Conservation (phyloP, 2,888 invertebrate species). For the Dyspetes luteomarginatus region DNA sequence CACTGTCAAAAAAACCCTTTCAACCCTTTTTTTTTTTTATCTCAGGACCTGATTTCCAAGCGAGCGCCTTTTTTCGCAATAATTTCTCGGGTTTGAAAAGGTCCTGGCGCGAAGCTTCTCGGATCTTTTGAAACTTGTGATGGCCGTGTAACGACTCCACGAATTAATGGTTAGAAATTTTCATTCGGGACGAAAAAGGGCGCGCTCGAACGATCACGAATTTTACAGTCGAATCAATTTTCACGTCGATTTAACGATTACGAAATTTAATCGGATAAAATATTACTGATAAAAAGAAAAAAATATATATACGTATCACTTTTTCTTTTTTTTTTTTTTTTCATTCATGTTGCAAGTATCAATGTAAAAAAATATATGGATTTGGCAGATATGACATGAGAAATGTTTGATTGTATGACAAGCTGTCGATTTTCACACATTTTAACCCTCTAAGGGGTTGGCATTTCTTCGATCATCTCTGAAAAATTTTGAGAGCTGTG, state of each 20-base stretch:
- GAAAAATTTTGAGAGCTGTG: constrained; percentile 21
- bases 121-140: constrained; percentile 36
- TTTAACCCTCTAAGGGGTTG: constrained; percentile 18
- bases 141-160: constrained; percentile 43
- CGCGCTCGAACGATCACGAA: constrained; percentile 28
- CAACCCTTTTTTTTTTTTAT: constrained; percentile 56
- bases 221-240: constrained; percentile 58
- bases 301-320: neutral
- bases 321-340: neutral
- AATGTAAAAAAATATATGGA: constrained; percentile 10
- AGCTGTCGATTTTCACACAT: constrained; percentile 30
- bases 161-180: constrained; percentile 38
- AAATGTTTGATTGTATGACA: constrained; percentile 7
- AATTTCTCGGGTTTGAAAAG: constrained; percentile 64
- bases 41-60: constrained; percentile 67
- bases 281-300: neutral
- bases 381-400: constrained; percentile 39
- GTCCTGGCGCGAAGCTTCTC: constrained; percentile 4
- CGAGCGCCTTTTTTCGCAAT: constrained; percentile 70
- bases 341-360: neutral
- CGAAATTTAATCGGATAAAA: constrained; percentile 31
- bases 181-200: constrained; percentile 9
- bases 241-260: constrained; percentile 56
- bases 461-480: constrained; percentile 43
- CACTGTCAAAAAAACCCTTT: constrained; percentile 64